phyloP scores from a whole-genome alignment of 2,113 vertebrate species.

The Pelobates fuscus region DNA sequence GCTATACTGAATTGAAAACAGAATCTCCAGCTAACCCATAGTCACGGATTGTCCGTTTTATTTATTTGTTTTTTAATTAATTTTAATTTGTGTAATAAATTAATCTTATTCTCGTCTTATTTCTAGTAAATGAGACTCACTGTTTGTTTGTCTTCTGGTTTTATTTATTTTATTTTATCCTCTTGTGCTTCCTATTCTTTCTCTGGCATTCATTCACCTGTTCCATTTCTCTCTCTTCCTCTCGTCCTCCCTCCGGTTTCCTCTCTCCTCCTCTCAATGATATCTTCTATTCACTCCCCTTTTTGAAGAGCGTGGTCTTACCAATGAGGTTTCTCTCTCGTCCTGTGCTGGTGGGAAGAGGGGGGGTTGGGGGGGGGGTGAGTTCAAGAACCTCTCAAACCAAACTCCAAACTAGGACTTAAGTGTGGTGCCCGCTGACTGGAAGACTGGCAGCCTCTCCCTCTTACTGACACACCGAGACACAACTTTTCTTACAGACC shows the following conservation, averaged over 20 bases:
- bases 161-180: no score
- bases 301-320: slow-evolving; percentile 7
- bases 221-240: no score
- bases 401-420: slow-evolving; percentile 39
- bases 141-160: no score
- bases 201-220: not conserved
- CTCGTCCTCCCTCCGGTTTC: slow-evolving; percentile 18
- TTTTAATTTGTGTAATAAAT: no score
- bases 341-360: not conserved
- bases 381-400: not conserved
- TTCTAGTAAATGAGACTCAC: no score
- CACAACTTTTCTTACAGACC: not conserved
- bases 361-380: not conserved
- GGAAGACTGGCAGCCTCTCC: slow-evolving; percentile 21
- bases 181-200: not conserved
- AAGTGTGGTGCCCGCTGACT: not conserved
- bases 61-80: no score
- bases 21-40: no score
- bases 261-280: not conserved
- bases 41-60: no score
- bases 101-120: no score
- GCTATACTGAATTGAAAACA: no score
- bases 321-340: not conserved
- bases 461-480: not conserved
- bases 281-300: not conserved